phyloP scores from a whole-genome alignment of 2,113 vertebrate genomes.

The Cynoglossus semilaevis region DNA sequence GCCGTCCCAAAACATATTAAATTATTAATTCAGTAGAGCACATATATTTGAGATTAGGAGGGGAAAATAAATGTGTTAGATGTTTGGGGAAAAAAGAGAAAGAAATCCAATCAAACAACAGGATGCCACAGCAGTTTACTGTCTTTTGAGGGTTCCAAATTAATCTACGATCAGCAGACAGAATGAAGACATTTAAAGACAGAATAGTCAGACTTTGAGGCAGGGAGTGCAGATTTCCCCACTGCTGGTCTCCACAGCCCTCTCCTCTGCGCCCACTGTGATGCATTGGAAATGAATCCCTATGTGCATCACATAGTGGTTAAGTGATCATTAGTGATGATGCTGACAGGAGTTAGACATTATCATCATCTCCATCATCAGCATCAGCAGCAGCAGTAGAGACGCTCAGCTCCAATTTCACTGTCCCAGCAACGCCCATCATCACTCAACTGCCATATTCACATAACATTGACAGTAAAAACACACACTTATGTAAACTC shows the following conservation, averaged over 20 bases:
- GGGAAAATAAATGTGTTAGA: no score
- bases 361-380: no score
- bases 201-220: slow-evolving; percentile 1
- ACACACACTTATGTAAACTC: background rate
- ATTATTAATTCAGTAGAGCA: no score
- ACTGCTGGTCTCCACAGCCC: slow-evolving; percentile 6
- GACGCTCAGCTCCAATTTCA: slow-evolving; percentile 17
- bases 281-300: slow-evolving; percentile 14
- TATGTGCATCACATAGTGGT: slow-evolving; percentile 21
- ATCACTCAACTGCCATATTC: slow-evolving; percentile 21
- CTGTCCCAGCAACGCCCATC: slow-evolving; percentile 57
- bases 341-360: no score
- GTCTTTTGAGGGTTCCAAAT: no score
- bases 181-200: no score
- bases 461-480: background rate
- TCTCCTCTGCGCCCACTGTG: slow-evolving; percentile 6
- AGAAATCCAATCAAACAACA: background rate
- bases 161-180: no score
- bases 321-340: background rate
- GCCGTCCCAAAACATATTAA: no score
- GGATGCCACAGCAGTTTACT: background rate
- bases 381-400: background rate
- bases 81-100: background rate
- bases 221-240: background rate
- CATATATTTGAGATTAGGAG: no score